Evolutionary conservation across 2,113 vertebrate genomes (phyloP), one percentile per base, ranked within the genome.

Genomic region (Tychaedon coryphoeus): DNA sequence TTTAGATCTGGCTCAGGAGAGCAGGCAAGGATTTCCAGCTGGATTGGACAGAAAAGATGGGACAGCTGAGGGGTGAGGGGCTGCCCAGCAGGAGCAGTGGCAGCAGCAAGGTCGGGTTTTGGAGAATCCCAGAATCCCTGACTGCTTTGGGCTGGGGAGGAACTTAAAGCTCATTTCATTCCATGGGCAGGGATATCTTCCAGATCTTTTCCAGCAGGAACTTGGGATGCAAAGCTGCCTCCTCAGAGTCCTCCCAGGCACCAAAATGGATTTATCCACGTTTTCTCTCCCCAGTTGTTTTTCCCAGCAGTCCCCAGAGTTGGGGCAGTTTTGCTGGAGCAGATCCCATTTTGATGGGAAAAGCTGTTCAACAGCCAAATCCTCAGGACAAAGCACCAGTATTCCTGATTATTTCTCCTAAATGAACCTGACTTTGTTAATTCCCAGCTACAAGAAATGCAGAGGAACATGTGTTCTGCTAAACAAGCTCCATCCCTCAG

Each of bases 21-120:
- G 86, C 58, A 53, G 80, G 47, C 58, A 54, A 96, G 89, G 74
- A 54, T 97, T 95, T 91, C 94, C 94, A 97, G 91, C 93, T 97
- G 96, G 83, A 33, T 93, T 73, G 51, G 70, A n/a, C 60, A 88
- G 11, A 79, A 83, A 50, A 75, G 43, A 50, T 33, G 83, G 90
- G 36, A 8, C 14, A 89, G 80, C 80, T 79, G 77, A 45, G 0
- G 19, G 72, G 57, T 18, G 69, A 77, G 28, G 57, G 31, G 31
- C 13, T 54, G 53, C 62, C 23, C 2, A 1, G 48, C 13, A 19
- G 62, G 10, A 82, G 9, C 51, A 20, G 66, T 4, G 45, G 20
- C 58, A 61, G 76, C 54, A 57, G 50, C 51, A 33, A 19, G 67
- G 36, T 3, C 8, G 3, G 53, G 23, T 7, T 60, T 47, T 20